Base-by-base conservation (phyloP, 2,888 invertebrate species). In the Tenthredo scrophulariae region DNA sequence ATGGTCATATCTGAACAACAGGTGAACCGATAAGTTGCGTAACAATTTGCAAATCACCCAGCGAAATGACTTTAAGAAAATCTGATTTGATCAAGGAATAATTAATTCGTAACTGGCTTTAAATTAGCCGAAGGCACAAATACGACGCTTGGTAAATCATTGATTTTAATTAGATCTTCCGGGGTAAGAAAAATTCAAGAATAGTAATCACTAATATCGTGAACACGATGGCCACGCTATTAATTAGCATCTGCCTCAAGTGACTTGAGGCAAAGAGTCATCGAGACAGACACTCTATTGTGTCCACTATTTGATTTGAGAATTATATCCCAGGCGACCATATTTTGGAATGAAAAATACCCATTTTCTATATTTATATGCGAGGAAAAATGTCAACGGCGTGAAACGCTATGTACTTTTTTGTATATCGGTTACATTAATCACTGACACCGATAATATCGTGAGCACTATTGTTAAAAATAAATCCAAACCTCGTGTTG, bases 81-180 rank as follows among this genome's bases (percentile, higher is more conserved):
- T 62, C 40, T 37, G 26, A 80, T 22, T 40, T 13, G 80, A 80
- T 80, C 37, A 40, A 15, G 40, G 40, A 62, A 80, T 80, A 62
- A 80, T 62, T 62, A 22, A 62, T 62, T 22, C 22, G 37, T 6
- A 2, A 7, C 37, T 40, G 62, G 50, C 40, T 40, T n/a, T 18
- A 9, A 22, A n/a, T 6, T 10, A 15, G 62, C 58, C 80, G 10
- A 40, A 62, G 62, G 62, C 62, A 29, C 9, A 22, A 40, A 37
- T 37, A 37, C 26, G 62, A 62, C 37, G 80, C 58, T 62, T 40
- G 62, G 6, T 62, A 40, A 26, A 26, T 80, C 62, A 40, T 80
- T 40, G 62, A 80, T 62, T 22, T 29, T 40, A 80, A 80, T 80
- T 80, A 80, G 80, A 80, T 62, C 62, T 80, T 80, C 62, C 62